Evolutionary conservation across 2,113 vertebrate genomes (phyloP), one percentile per base, ranked within the genome.

Genomic region (Hippocampus zosterae): DNA sequence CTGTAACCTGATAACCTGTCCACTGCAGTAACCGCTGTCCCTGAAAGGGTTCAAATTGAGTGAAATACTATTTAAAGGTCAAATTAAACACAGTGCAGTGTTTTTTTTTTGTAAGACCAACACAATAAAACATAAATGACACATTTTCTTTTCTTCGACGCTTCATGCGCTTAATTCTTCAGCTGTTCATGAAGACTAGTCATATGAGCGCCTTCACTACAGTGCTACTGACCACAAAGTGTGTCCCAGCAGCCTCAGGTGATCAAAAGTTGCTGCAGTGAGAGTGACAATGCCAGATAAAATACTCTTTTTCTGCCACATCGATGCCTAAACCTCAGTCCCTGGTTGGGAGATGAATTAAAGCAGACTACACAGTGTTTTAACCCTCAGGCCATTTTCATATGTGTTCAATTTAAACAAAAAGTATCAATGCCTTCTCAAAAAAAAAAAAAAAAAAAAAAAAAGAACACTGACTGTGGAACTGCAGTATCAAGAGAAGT

Each of bases 251-350:
- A 74, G 74, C 71, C 78, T 72, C 57, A 3, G 75, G 71, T 67
- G 87, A 74, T 82, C 59, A 3, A 62, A 85, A 84, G 77, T 84
- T 87, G 68, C 69, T 77, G 82, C 75, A 84, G 69, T 29, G 29
- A 79, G 71, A 88, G 75, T 90, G 89, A 90, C 89, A 83, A 72
- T 80, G 86, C 83, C 86, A 80, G 86, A 90, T 89, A 82, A 90
- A 91, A 88, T 88, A 91, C 87, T 88, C 87, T 72, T 78, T 82
- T 71, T 80, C 73, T 70, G 74, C 79, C 67, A 74, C 61, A 64
- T 70, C 68, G 83, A 68, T 73, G 84, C 70, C 73, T 61, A 79
- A 85, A 80, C 77, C 82, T 82, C 82, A 50, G 42, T 82, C 86
- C 88, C 85, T 87, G 65, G 65, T 82, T 71, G 71, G 8, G 62